Evolutionary conservation across 1,140 invertebrate genomes (phyloP).

Genomic region (Scaptomyza graminum): DNA sequence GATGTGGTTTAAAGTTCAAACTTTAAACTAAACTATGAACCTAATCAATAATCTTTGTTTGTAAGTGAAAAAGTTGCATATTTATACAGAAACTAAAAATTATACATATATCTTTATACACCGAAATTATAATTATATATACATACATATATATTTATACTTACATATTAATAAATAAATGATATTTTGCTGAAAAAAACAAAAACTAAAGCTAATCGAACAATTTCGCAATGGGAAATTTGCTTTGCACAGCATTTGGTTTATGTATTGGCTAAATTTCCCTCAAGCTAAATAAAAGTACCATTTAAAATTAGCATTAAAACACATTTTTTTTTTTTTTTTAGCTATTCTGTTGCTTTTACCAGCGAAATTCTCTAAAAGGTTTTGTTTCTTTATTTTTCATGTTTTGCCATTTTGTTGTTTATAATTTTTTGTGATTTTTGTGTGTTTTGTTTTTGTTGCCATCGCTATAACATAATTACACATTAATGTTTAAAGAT

Average conservation of each 20-base stretch:
- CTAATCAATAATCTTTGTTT: slow-evolving; percentile 63
- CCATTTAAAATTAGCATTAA: not conserved
- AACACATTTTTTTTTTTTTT: slow-evolving; percentile 13
- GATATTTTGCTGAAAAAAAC: not conserved
- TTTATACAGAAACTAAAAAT: slow-evolving; percentile 67
- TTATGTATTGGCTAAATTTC: not conserved
- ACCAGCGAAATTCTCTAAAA: slow-evolving; percentile 83
- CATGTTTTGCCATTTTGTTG: slow-evolving; percentile 61
- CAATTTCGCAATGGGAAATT: too few species aligned
- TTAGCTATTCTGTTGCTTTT: slow-evolving; percentile 79
- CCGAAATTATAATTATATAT: slow-evolving; percentile 52
- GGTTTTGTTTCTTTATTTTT: slow-evolving; percentile 73
- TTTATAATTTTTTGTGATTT: slow-evolving; percentile 71
- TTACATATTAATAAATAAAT: slow-evolving; percentile 21
- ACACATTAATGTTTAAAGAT: slow-evolving; percentile 57
- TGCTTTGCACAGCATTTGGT: not conserved
- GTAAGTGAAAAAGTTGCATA: slow-evolving; percentile 73
- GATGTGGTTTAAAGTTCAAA: slow-evolving; percentile 19
- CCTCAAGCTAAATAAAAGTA: not conserved
- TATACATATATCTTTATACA: slow-evolving; percentile 63
- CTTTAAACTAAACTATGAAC: slow-evolving; percentile 55
- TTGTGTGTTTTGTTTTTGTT: slow-evolving; percentile 45
- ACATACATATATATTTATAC: slow-evolving; percentile 65
- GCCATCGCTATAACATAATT: slow-evolving; percentile 67
- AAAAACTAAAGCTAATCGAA: too few species aligned